phyloP scores from a whole-genome alignment of 2,888 invertebrate genomes.

The Euproctis similis region DNA sequence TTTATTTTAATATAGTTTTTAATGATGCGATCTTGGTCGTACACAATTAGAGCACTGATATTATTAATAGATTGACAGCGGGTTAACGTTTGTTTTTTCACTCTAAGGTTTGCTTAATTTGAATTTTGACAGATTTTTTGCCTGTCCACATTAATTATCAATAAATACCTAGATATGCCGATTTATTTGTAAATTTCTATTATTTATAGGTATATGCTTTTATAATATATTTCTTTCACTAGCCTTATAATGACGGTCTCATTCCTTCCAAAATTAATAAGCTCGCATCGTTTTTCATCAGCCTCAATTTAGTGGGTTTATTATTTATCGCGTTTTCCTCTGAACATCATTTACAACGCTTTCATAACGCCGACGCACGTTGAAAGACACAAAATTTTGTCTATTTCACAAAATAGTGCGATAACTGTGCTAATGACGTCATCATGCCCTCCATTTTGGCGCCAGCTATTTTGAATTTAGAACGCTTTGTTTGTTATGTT shows the following conservation, averaged over 20 bases:
- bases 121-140: no score
- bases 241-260: slow-evolving; percentile 45
- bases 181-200: no score
- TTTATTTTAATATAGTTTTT: no score
- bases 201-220: no score
- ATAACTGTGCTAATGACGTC: slow-evolving; percentile 70
- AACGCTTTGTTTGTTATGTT: slow-evolving; percentile 58
- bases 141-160: no score
- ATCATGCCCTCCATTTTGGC: slow-evolving; percentile 50
- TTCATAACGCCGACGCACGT: slow-evolving; percentile 63
- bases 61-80: no score
- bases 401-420: slow-evolving; percentile 73
- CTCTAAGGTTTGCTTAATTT: no score
- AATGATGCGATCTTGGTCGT: no score
- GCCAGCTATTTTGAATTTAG: slow-evolving; percentile 51
- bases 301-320: slow-evolving; percentile 55
- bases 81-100: no score
- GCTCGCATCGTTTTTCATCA: slow-evolving; percentile 59
- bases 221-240: no score
- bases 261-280: slow-evolving; percentile 58
- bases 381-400: slow-evolving; percentile 72
- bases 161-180: no score
- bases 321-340: slow-evolving; percentile 64
- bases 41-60: no score
- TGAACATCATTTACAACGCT: slow-evolving; percentile 60